Percentiles rank a stretch among this genome's conserved stretches.
phyloP scores from a whole-genome alignment of 1,140 invertebrate genomes.

The Andrena cerasifolii region DNA sequence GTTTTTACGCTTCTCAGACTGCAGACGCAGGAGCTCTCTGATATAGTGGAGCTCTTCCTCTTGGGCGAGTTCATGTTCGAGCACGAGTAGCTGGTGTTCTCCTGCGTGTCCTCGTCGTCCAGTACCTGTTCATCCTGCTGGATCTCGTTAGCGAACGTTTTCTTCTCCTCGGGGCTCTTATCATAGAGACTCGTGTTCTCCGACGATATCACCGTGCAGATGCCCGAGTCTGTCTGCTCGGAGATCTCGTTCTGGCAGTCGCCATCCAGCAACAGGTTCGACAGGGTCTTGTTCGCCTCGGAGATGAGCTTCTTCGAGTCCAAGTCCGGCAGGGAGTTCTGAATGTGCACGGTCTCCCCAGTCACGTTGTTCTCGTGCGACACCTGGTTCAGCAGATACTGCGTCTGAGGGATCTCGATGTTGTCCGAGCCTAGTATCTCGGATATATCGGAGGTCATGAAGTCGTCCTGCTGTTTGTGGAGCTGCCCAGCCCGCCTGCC shows the following conservation, averaged over 20 bases:
- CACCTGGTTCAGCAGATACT: slow-evolving; percentile 79
- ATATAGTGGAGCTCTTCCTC: slow-evolving; percentile 69
- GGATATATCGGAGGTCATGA: slow-evolving; percentile 65
- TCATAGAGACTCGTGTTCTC: slow-evolving; percentile 87
- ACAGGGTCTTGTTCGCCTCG: slow-evolving; percentile 87
- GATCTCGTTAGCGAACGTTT: slow-evolving; percentile 74
- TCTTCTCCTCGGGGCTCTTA: slow-evolving; percentile 80
- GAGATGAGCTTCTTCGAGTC: slow-evolving; percentile 84
- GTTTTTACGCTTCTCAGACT: slow-evolving; percentile 54
- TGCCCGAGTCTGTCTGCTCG: slow-evolving; percentile 86
- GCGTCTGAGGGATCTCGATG: slow-evolving; percentile 73
- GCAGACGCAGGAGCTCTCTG: slow-evolving; percentile 74
- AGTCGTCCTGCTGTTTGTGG: slow-evolving; percentile 47
- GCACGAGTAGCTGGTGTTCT: slow-evolving; percentile 78
- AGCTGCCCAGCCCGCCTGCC: background rate
- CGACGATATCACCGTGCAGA: slow-evolving; percentile 84
- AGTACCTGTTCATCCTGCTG: slow-evolving; percentile 42
- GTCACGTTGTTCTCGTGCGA: slow-evolving; percentile 74
- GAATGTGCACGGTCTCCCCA: slow-evolving; percentile 73
- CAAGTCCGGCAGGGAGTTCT: slow-evolving; percentile 82
- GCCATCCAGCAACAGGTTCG: slow-evolving; percentile 82
- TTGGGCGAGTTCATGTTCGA: slow-evolving; percentile 76
- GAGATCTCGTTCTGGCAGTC: slow-evolving; percentile 81
- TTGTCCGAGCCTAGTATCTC: slow-evolving; percentile 69
- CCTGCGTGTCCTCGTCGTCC: slow-evolving; percentile 69